Conservation (phyloP, 1,140 invertebrate genomes). For the Arion vulgaris region DNA sequence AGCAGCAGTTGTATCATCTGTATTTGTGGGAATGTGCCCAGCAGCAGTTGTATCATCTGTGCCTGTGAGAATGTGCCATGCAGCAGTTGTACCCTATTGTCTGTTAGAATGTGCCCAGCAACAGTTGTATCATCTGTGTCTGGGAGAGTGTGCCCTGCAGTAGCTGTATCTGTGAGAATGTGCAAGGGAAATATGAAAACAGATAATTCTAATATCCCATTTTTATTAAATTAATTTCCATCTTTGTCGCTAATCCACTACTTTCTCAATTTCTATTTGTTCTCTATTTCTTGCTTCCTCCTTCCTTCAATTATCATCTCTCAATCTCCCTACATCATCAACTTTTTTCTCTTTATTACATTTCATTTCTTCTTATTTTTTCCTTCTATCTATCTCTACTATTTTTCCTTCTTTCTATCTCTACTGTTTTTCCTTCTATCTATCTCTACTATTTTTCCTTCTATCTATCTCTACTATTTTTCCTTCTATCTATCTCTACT, state of each 20-base stretch:
- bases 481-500: neutral
- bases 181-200: too few species aligned
- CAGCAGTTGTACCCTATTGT: too few species aligned
- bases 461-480: neutral
- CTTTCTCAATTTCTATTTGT: neutral
- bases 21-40: too few species aligned
- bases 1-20: too few species aligned
- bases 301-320: too few species aligned
- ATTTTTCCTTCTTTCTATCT: neutral
- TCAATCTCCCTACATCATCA: neutral
- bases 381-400: slow-evolving; percentile 12
- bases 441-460: neutral
- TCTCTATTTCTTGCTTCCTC: neutral
- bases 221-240: neutral
- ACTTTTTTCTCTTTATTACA: neutral
- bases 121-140: too few species aligned
- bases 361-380: slow-evolving; percentile 23
- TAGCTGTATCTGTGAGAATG: too few species aligned
- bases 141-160: too few species aligned
- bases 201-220: neutral
- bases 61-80: too few species aligned
- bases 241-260: neutral
- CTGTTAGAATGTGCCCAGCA: too few species aligned
- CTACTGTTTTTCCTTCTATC: slow-evolving; percentile 9
- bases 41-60: too few species aligned